Base-by-base conservation (phyloP, 2,113 vertebrate species). In the Ageneiosus marmoratus region DNA sequence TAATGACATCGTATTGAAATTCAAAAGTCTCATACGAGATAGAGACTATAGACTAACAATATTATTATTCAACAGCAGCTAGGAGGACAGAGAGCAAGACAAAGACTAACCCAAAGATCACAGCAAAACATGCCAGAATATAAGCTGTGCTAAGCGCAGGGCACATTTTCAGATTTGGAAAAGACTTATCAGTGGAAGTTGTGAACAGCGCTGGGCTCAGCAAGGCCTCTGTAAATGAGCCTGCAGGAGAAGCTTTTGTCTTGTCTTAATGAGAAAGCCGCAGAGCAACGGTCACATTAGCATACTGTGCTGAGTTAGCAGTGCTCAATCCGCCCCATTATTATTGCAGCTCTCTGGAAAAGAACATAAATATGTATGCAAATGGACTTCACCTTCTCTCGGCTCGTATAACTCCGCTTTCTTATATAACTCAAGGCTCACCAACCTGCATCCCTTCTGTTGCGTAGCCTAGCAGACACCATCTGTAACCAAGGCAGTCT, bases 341-440 rank as follows among this genome's bases (percentile, higher is more conserved):
- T 76, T 76, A 55, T 76, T 76, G 73, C 73, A 37, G 48, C 27
- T 51, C 72, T 75, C 27, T 75, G 72, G 48, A 75, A 50, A 76
- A 76, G 73, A 55, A 55, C 73, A 76, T 76, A 76, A 76, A 76
- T 76, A 76, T 76, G 50, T 37, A 76, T 76, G 73, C 73, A 76
- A 76, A 76, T 55, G 73, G 27, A 76, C 73, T 55, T 55, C 55
- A 34, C 20, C 9, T 13, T 27, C 72, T 75, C 48, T 12, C 48
- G 20, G 0, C 48, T 51, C 27, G 3, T 27, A 8, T 8, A 2
- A 3, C 4, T 3, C 37, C 5, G 2, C 5, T 41, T 41, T 41
- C 5, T 3, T 41, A 41, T 50, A 9, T 0, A 74, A 51, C 27
- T 32, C 50, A 74, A 74, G 5, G 15, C 8, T 76, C 29, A 76